A percentile compares a stretch with the other conserved stretches of the same genome.
Evolutionary conservation across 2,797 vertebrate genomes (phyloP).

Genomic region (Phyllotis vaccarum): DNA sequence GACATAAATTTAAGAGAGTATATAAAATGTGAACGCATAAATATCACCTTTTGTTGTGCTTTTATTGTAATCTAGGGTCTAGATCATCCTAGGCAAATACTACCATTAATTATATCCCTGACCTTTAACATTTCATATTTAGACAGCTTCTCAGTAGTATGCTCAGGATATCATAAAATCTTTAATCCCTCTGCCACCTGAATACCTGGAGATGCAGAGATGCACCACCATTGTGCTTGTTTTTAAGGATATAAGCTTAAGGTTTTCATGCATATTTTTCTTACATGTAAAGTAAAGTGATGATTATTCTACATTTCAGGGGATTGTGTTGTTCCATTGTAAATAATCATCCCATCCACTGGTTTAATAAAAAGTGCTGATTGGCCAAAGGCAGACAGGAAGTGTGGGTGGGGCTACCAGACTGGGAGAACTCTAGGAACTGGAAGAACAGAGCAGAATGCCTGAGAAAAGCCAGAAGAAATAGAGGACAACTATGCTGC

Average conservation of each 20-base stretch:
- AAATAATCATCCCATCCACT: too few relatives aligned
- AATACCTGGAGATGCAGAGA: neutral
- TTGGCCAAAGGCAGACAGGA: too few relatives aligned
- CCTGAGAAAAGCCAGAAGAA: too few relatives aligned
- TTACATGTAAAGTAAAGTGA: neutral
- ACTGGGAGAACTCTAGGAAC: too few relatives aligned
- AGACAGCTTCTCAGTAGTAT: neutral
- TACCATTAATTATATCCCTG: neutral
- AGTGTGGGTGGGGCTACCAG: too few relatives aligned
- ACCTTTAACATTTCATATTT: neutral
- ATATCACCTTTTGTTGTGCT: neutral
- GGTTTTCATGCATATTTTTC: neutral
- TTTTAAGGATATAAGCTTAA: neutral
- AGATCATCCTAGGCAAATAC: neutral
- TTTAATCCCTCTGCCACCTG: neutral
- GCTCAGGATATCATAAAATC: neutral
- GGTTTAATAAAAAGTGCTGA: too few relatives aligned
- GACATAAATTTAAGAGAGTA: neutral
- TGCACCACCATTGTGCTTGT: neutral
- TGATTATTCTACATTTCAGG: too few relatives aligned
- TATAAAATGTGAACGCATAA: neutral
- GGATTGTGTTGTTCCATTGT: too few relatives aligned
- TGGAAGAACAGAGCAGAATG: too few relatives aligned
- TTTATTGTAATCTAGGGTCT: neutral
- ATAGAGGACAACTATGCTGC: too few relatives aligned